Base-by-base conservation (phyloP, 2,797 vertebrate species). In the Pempheris klunzingeri region DNA sequence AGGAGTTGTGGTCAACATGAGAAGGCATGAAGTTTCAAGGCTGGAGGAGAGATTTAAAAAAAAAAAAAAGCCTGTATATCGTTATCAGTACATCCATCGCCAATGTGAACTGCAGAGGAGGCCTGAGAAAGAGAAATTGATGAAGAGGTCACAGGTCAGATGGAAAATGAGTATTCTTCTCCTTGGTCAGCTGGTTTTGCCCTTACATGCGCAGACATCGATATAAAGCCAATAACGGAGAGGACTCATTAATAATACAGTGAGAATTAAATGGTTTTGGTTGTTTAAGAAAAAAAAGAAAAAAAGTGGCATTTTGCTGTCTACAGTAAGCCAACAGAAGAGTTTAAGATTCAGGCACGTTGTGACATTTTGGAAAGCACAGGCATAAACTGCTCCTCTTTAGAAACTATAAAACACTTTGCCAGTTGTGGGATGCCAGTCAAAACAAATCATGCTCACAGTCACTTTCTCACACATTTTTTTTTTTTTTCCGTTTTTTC, bases 361-460 rank as follows among this genome's bases (percentile, higher is more conserved):
- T 86, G 93, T 95, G 93, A 95, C 80, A 90, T 89, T 92, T 90
- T 87, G 78, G 82, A 94, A 93, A 95, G 89, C 86, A 90, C 83
- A 84, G 65, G 82, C 85, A 84, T 80, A 74, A 87, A 87, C 68
- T 71, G 82, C 85, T 92, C 80, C 75, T 86, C 61, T 63, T 71
- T 52, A 84, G 65, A 89, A 86, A 87, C 53, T 71, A 47, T 74
- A 57, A 53, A 87, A 89, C 78, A 81, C 79, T 81, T 80, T 78
- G 73, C 52, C 83, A 80, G 78, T 78, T 57, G 32, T 69, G 62
- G 57, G 74, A 83, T 53, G 79, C 43, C 71, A 77, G 68, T 74
- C 26, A 26, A 70, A 54, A 60, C 46, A 53, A 75, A 54, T 22
- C 59, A 64, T 41, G 22, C 28, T 63, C 57, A 63, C 57, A 53